phyloP scores from a whole-genome alignment of 1,140 invertebrate genomes.

The Drosophila tristis region DNA sequence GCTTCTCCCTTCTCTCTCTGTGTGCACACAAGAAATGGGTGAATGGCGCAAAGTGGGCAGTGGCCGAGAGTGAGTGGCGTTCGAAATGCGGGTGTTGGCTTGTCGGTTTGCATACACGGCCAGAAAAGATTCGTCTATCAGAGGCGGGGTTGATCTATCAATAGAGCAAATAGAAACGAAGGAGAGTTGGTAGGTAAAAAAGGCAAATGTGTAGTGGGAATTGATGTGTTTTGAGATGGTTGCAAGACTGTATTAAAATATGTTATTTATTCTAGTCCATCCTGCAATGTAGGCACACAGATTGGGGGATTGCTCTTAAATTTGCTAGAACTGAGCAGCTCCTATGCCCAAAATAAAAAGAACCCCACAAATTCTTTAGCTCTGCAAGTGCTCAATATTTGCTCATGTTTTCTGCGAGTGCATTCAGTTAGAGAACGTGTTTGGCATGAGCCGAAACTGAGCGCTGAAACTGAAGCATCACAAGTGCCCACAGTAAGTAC shows the following conservation, averaged over 20 bases:
- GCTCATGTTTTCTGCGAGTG: constrained; percentile 2
- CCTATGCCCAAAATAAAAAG: no score
- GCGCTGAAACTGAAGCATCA: constrained; percentile 49
- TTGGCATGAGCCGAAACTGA: constrained; percentile 60
- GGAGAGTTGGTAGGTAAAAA: no score
- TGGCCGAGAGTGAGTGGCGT: constrained; percentile 38
- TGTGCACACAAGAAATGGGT: constrained; percentile 50
- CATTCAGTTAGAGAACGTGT: constrained; percentile 15
- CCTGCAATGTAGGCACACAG: no score
- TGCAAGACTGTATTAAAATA: no score
- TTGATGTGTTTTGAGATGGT: not conserved
- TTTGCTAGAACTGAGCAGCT: no score
- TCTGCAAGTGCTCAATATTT: no score
- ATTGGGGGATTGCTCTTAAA: no score
- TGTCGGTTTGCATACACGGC: constrained; percentile 15
- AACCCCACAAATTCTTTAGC: no score
- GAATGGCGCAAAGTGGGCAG: constrained; percentile 56
- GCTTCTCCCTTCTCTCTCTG: not conserved
- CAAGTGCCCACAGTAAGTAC: constrained; percentile 61
- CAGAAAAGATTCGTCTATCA: not conserved
- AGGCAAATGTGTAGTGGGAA: no score
- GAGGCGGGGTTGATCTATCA: no score
- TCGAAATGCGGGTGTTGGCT: constrained; percentile 38
- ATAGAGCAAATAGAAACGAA: not conserved
- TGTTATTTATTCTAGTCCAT: no score